A percentile compares a stretch with the other conserved stretches of the same genome.
phyloP scores from a whole-genome alignment of 2,113 vertebrate genomes.

The Urocynchramus pylzowi region DNA sequence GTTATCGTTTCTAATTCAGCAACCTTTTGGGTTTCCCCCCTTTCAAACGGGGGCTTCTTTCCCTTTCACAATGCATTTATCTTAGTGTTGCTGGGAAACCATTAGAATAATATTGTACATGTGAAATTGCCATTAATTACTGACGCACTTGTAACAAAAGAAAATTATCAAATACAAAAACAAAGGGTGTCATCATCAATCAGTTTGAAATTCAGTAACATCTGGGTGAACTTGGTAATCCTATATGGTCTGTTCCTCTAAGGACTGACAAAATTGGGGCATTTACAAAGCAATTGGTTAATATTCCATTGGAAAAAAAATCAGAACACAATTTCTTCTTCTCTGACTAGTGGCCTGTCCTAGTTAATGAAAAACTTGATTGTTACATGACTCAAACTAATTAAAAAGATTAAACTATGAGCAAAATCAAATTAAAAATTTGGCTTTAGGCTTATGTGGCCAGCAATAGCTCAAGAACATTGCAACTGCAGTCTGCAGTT shows the following conservation, averaged over 20 bases:
- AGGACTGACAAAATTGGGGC: not conserved
- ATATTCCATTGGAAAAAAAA: not conserved
- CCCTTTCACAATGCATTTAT: not conserved
- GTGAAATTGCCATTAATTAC: constrained; percentile 37
- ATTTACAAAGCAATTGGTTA: constrained; percentile 10
- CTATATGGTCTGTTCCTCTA: not conserved
- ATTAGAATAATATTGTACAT: not conserved
- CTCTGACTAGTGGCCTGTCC: constrained; percentile 8
- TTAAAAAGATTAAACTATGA: constrained; percentile 46
- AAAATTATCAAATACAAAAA: not conserved
- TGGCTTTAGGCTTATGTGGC: constrained; percentile 37
- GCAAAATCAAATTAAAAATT: constrained; percentile 50
- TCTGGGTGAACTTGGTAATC: not conserved
- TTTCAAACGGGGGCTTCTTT: not conserved
- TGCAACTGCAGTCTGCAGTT: not conserved
- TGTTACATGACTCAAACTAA: constrained; percentile 34
- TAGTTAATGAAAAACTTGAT: constrained; percentile 47
- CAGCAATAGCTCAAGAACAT: not conserved
- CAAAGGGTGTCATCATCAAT: not conserved
- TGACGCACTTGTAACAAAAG: not conserved
- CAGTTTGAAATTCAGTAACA: not conserved
- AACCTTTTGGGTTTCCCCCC: not conserved
- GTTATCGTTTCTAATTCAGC: not conserved
- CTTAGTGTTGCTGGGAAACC: constrained; percentile 9
- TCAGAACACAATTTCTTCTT: not conserved